Conservation (phyloP, 2,888 invertebrate genomes). For the Crematogaster levior region DNA sequence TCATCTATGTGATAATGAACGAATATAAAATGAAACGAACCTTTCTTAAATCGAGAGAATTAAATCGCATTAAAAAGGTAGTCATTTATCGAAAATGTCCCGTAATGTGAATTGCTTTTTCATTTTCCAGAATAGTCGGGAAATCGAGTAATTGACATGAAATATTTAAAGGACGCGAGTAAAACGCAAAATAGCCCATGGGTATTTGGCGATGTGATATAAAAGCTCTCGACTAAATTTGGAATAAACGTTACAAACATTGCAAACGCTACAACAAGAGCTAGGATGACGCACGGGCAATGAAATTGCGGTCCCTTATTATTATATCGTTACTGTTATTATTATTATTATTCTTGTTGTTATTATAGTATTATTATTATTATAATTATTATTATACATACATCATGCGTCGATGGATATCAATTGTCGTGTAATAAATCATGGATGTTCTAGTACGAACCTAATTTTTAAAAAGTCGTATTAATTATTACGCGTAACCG, state of each 20-base stretch:
- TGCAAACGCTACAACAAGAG: background rate
- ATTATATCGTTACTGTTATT: conserved; percentile 8
- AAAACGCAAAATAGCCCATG: background rate
- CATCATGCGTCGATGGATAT: background rate
- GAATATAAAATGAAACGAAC: background rate
- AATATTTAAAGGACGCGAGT: conserved; percentile 27
- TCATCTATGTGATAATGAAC: conserved; percentile 45
- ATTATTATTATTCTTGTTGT: background rate
- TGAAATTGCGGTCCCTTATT: conserved; percentile 20
- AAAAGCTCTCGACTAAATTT: conserved; percentile 37
- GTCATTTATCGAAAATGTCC: background rate
- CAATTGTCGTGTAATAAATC: conserved; percentile 13
- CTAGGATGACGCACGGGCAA: background rate
- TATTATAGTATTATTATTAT: conserved; percentile 2
- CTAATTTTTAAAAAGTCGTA: background rate
- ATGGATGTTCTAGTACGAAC: background rate
- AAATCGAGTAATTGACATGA: conserved; percentile 18
- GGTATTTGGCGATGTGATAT: background rate
- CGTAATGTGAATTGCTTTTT: background rate
- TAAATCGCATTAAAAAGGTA: background rate
- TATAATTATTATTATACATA: conserved; percentile 15
- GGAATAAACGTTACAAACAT: conserved; percentile 31
- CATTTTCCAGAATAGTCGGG: background rate
- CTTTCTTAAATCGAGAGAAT: background rate
- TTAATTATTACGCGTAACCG: background rate